Evolutionary conservation across 2,888 invertebrate species (phyloP).

Genomic region (Schrankia costaestrigalis): DNA sequence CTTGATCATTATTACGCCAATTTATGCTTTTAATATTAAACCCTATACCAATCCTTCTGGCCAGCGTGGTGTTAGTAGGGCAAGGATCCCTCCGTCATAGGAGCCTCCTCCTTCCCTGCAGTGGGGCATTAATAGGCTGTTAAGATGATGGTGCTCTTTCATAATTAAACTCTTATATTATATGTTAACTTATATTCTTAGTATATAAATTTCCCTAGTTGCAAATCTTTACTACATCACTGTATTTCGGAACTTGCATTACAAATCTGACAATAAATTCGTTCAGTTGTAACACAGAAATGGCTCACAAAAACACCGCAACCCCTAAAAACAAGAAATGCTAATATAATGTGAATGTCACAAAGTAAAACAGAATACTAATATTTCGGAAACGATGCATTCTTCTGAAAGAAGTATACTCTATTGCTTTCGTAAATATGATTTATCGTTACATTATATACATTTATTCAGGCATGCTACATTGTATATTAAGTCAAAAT

Average conservation of each 20-base stretch:
- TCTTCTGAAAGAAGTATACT: slow-evolving; percentile 17
- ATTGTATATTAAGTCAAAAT: too few species aligned
- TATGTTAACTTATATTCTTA: not conserved
- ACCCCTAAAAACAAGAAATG: slow-evolving; percentile 28
- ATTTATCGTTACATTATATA: slow-evolving; percentile 36
- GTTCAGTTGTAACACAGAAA: slow-evolving; percentile 12
- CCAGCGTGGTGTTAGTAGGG: too few species aligned
- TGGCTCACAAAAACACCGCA: slow-evolving; percentile 5
- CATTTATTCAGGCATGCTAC: slow-evolving; percentile 34
- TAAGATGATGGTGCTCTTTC: too few species aligned
- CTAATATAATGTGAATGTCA: slow-evolving; percentile 19
- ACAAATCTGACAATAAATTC: slow-evolving; percentile 7
- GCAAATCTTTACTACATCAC: too few species aligned
- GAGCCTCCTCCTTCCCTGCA: too few species aligned
- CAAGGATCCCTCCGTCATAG: too few species aligned
- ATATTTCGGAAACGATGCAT: slow-evolving; percentile 31
- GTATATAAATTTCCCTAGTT: not conserved
- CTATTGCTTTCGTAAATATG: slow-evolving; percentile 24
- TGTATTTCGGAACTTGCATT: too few species aligned
- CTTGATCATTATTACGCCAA: too few species aligned
- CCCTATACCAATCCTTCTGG: too few species aligned
- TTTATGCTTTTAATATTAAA: too few species aligned
- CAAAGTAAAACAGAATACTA: slow-evolving; percentile 30
- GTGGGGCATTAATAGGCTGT: too few species aligned
- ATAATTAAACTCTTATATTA: too few species aligned